Percentiles rank a stretch among this genome's conserved stretches.
These are phyloP conservation scores for Tympanoctomys barrerae DNA, from an alignment of 2,797 vertebrate genomes.

Conservation along the genomic window DNA sequence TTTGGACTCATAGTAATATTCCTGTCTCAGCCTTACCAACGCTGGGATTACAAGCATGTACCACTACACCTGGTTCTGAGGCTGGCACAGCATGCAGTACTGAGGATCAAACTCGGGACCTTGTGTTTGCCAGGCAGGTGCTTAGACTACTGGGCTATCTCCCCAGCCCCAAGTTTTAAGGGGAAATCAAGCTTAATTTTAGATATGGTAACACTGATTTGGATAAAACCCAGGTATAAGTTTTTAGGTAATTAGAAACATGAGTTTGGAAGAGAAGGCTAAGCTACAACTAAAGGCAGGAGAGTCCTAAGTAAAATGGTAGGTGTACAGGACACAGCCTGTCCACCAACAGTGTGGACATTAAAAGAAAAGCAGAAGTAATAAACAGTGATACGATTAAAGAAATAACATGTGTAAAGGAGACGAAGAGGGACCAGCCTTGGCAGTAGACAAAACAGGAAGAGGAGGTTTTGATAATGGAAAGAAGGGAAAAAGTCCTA, in stretches of 20 bases:
- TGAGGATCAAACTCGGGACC: no score
- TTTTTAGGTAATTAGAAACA: not conserved
- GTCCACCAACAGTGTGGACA: not conserved
- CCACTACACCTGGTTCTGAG: no score
- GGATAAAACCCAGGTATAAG: not conserved
- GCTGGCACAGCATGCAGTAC: no score
- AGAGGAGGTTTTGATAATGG: no score
- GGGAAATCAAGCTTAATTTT: not conserved
- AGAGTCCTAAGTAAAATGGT: not conserved
- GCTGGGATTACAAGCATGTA: no score
- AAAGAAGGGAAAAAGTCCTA: not conserved
- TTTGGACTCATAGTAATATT: no score
- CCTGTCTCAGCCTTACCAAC: no score
- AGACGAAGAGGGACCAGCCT: not conserved
- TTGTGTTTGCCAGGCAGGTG: no score
- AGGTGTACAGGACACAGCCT: not conserved
- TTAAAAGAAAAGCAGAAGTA: not conserved
- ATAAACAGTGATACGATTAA: not conserved
- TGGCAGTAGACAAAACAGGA: accelerated
- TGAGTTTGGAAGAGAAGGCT: not conserved
- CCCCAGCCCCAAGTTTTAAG: not conserved
- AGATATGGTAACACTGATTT: not conserved
- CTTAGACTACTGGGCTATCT: no score
- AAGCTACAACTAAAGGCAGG: not conserved
- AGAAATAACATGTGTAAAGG: not conserved